A percentile compares a stretch with the other conserved stretches of the same genome.
Evolutionary conservation across 2,797 vertebrate species (phyloP).

Genomic region (Oreochromis mossambicus): DNA sequence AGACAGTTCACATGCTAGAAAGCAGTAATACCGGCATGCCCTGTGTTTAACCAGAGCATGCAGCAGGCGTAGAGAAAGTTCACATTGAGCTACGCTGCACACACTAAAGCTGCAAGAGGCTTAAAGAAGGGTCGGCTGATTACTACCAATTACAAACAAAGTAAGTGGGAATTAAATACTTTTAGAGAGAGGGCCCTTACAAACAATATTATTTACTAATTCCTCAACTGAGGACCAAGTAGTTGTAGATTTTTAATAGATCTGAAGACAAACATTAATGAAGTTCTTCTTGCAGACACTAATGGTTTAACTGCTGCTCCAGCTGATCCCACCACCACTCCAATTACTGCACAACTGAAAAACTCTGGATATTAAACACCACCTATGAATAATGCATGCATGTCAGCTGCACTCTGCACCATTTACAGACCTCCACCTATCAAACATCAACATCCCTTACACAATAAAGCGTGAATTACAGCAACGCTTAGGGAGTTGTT

Average conservation of each 20-base stretch:
- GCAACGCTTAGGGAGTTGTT: neutral
- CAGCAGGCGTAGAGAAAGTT: neutral
- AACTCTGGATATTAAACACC: neutral
- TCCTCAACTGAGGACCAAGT: neutral
- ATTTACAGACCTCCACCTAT: neutral
- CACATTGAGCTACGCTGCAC: neutral
- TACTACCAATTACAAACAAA: neutral
- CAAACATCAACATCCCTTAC: neutral
- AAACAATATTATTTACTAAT: neutral
- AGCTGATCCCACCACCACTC: neutral
- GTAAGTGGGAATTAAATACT: neutral
- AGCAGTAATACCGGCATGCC: accelerated
- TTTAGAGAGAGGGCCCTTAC: neutral
- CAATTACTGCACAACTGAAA: neutral
- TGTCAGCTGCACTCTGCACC: neutral
- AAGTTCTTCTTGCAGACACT: neutral
- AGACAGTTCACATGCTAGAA: neutral
- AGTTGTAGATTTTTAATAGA: neutral
- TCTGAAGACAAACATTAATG: neutral
- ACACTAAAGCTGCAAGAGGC: neutral
- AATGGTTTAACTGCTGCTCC: neutral
- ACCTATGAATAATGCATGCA: neutral
- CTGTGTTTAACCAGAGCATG: neutral
- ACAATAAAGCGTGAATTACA: neutral
- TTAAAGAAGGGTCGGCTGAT: no score